Percentiles rank a stretch among this genome's conserved stretches.
phyloP scores from a whole-genome alignment of 2,888 invertebrate species.

The Horisme vitalbata region DNA sequence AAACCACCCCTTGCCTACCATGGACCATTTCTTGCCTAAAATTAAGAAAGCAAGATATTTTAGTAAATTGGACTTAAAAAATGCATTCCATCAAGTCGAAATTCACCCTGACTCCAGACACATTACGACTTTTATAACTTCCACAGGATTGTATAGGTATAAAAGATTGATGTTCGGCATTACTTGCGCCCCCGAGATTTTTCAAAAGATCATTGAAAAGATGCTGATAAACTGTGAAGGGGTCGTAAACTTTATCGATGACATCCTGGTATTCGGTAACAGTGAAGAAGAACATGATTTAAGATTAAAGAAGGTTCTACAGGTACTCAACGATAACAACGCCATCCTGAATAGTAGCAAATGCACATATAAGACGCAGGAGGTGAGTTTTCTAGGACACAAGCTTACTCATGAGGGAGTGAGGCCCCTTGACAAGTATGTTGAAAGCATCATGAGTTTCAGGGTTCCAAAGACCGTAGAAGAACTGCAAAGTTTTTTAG shows the following conservation, averaged over 20 bases:
- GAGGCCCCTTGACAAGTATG: no score
- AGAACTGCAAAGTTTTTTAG: no score
- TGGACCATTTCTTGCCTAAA: constrained; percentile 36
- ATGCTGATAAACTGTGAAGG: constrained; percentile 47
- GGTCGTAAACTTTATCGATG: constrained; percentile 42
- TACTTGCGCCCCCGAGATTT: constrained; percentile 50
- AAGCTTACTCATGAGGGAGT: no score
- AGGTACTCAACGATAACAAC: no score
- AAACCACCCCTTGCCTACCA: constrained; percentile 38
- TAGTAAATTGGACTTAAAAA: constrained; percentile 20
- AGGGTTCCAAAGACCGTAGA: no score
- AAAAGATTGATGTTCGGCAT: constrained; percentile 36
- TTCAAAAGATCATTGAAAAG: constrained; percentile 44
- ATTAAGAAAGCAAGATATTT: constrained; percentile 14
- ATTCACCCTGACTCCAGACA: background rate
- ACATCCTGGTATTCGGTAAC: no score
- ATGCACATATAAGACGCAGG: no score
- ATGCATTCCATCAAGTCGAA: constrained; percentile 2
- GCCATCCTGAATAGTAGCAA: no score
- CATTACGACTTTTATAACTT: constrained; percentile 8
- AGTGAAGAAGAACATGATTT: no score
- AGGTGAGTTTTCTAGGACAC: no score
- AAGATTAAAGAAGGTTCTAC: no score
- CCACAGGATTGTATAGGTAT: constrained; percentile 32
- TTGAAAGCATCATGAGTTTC: no score